phyloP scores from a whole-genome alignment of 2,113 vertebrate genomes.

The Centropus unirufus region DNA sequence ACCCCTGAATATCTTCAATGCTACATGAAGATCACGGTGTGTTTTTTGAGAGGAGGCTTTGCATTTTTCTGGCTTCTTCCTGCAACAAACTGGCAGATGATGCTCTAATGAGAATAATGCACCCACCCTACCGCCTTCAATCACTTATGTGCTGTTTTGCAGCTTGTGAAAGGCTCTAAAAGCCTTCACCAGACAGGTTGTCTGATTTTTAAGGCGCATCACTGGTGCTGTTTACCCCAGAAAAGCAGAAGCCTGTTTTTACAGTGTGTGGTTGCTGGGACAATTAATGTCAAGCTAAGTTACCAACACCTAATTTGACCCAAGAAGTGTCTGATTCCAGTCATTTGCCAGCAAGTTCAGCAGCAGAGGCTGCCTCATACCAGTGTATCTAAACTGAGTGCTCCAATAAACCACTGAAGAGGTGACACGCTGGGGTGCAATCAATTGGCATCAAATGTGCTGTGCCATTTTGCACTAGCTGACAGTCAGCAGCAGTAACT shows the following conservation, averaged over 20 bases:
- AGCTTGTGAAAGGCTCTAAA: slow-evolving; percentile 47
- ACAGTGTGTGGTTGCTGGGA: not conserved
- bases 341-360: not conserved
- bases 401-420: not conserved
- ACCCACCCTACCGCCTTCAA: not conserved
- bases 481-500: not conserved
- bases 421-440: not conserved
- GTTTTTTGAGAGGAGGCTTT: not conserved
- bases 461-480: not conserved
- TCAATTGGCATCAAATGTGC: not conserved
- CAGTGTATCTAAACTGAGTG: not conserved
- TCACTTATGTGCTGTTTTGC: not conserved
- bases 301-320: not conserved
- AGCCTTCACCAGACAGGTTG: slow-evolving; percentile 45
- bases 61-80: not conserved
- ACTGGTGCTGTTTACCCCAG: not conserved
- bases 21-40: not conserved
- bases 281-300: not conserved
- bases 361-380: not conserved
- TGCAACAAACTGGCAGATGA: slow-evolving; percentile 38
- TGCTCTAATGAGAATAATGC: slow-evolving; percentile 23
- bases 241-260: not conserved
- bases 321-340: not conserved
- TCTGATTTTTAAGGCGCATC: slow-evolving; percentile 23
- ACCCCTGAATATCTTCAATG: not conserved